Percentiles rank a stretch among this genome's conserved stretches.
Evolutionary conservation across 64 coral and sea anemone species (phyloP).

Genomic region (Pocillopora damicornis): DNA sequence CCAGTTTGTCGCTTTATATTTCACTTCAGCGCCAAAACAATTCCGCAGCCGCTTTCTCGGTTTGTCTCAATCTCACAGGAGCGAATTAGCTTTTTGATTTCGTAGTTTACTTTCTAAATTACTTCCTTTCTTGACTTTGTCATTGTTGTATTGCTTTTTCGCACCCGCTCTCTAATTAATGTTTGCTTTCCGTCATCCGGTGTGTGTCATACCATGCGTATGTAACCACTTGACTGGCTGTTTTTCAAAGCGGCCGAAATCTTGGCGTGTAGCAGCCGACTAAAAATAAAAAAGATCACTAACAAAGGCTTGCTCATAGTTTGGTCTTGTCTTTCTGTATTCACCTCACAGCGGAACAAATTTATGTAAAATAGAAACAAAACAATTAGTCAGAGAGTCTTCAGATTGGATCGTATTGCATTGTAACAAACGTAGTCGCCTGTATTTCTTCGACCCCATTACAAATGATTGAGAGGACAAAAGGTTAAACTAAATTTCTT

Average conservation of each 20-base stretch:
- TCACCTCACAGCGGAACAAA: background rate
- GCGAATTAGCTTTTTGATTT: constrained; percentile 54
- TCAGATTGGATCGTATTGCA: background rate
- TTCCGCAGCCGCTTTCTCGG: background rate
- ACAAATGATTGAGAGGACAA: background rate
- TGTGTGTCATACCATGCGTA: constrained; percentile 14
- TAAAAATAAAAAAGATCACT: background rate
- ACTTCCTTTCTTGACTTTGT: constrained; percentile 47
- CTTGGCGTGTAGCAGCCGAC: background rate
- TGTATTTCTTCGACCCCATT: background rate
- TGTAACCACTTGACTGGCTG: background rate
- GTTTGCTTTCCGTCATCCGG: constrained; percentile 19
- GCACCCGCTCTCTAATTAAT: constrained; percentile 43
- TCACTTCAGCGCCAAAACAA: background rate
- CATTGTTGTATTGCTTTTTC: constrained; percentile 44
- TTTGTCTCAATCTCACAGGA: constrained; percentile 9
- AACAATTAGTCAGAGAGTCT: background rate
- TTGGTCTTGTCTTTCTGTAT: background rate
- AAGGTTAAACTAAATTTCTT: background rate
- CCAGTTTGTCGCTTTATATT: background rate
- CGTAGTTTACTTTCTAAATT: constrained; percentile 50
- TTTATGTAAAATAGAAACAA: constrained; percentile 22
- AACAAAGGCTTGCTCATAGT: background rate
- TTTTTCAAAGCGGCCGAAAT: constrained; percentile 9
- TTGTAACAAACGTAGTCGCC: background rate